phyloP scores from a whole-genome alignment of 2,113 vertebrate genomes.

The Hydrolagus affinis region DNA sequence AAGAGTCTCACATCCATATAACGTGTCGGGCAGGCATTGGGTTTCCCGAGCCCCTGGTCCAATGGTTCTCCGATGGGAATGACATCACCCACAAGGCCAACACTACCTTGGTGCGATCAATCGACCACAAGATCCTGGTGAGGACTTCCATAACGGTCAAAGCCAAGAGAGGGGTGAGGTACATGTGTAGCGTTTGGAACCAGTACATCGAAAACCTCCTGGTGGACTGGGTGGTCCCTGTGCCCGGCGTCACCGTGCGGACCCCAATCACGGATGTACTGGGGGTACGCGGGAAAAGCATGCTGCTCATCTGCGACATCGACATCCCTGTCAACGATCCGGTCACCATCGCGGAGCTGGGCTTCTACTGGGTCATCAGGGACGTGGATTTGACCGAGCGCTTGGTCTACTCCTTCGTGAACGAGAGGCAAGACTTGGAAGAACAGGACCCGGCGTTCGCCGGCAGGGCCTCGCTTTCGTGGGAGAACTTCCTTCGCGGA shows the following conservation, averaged over 20 bases:
- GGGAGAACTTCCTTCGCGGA: constrained; percentile 8
- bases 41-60: background rate
- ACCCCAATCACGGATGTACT: background rate
- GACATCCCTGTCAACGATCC: background rate
- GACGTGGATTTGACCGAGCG: background rate
- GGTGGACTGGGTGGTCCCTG: constrained; percentile 21
- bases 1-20: constrained; percentile 8
- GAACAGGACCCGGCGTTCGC: background rate
- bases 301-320: constrained; percentile 14
- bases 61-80: background rate
- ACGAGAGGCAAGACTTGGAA: background rate
- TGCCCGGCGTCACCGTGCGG: background rate
- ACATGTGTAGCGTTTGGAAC: constrained; percentile 20
- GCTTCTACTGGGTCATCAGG: constrained; percentile 19
- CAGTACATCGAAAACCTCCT: constrained; percentile 16
- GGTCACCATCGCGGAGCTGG: background rate
- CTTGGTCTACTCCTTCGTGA: constrained; percentile 7
- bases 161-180: constrained; percentile 5
- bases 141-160: background rate
- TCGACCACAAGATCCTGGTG: background rate
- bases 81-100: constrained; percentile 12
- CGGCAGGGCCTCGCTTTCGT: background rate
- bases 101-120: background rate
- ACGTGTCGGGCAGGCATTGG: background rate
- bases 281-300: background rate